Evolutionary conservation across 1,140 invertebrate species (phyloP), one percentile per base, ranked within the genome.

Genomic region (Protaetia brevitarsis): DNA sequence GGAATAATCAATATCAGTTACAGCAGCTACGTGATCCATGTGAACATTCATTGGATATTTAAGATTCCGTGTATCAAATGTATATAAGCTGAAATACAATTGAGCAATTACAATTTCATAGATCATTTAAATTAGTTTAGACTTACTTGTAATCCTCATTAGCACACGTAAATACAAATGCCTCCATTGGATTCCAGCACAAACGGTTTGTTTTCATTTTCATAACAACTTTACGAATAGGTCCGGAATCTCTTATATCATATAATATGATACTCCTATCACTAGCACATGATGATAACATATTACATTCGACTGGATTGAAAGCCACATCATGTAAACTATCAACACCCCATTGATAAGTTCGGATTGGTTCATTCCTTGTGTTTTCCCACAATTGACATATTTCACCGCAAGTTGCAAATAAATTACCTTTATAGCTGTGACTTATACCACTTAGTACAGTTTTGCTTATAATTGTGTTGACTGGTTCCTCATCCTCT

Each of bases 101-200:
- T 2, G 31, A 72, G 68, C 63, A 34, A 70, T 41, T 36, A 57
- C 59, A 58, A 36, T 41, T 64, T 67, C 63, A n/a, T n/a, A n/a
- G n/a, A n/a, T n/a, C n/a, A n/a, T n/a, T n/a, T n/a, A n/a, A n/a
- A n/a, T n/a, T n/a, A n/a, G n/a, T n/a, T 30, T 65, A 61, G 65
- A 83, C 83, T 86, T 83, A 98, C 96, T 99, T 98, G 77, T 96
- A 98, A 85, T 99, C 97, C 83, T 99, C 98, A 86, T 92, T 99
- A 6, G 97, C 97, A 64, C 89, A 93, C 6, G 94, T 97, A 74
- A 99, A 98, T 60, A 90, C 88, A 76, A 92, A 97, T 10, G 96
- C 92, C 82, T 99, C 96, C 93, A 98, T 96, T 4, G 98, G 98
- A 87, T 99, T 99, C 97, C 97, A 99, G 13, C 86, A 84, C 1